Evolutionary conservation across 2,113 vertebrate species (phyloP).

Genomic region (Anarhynchus alexandrinus): DNA sequence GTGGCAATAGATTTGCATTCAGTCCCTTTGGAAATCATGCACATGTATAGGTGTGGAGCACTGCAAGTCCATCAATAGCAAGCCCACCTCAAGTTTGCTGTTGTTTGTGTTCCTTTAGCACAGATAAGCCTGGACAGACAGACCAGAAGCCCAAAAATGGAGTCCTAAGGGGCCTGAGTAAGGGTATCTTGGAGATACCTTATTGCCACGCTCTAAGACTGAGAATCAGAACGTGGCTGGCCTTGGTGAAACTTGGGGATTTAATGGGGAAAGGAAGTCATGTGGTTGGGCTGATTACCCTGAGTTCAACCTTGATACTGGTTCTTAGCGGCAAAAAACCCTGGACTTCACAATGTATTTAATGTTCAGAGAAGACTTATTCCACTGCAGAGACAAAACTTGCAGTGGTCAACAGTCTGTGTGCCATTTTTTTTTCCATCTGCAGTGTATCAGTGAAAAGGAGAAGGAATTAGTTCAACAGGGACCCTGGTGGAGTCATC

Average conservation of each 20-base stretch:
- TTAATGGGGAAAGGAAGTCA: neutral
- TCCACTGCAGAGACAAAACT: neutral
- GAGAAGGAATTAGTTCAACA: neutral
- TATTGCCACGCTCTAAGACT: neutral
- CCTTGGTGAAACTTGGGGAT: neutral
- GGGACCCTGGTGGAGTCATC: neutral
- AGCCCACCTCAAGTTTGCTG: neutral
- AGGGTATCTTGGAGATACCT: neutral
- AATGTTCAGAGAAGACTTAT: neutral
- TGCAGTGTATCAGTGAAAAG: neutral
- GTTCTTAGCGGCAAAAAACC: fast-evolving
- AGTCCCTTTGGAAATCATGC: neutral
- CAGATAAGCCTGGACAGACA: neutral
- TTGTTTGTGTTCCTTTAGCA: neutral
- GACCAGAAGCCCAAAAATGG: neutral
- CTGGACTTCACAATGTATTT: neutral
- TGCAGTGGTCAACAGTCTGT: neutral
- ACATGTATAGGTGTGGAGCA: neutral
- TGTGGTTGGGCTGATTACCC: neutral
- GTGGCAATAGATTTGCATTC: neutral
- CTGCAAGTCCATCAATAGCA: neutral
- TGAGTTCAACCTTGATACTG: neutral
- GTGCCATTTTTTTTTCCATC: neutral
- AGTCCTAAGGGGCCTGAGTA: neutral
- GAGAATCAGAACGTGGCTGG: neutral